Base-by-base conservation (phyloP, 2,888 invertebrate species). In the Priocnemis perturbator region DNA sequence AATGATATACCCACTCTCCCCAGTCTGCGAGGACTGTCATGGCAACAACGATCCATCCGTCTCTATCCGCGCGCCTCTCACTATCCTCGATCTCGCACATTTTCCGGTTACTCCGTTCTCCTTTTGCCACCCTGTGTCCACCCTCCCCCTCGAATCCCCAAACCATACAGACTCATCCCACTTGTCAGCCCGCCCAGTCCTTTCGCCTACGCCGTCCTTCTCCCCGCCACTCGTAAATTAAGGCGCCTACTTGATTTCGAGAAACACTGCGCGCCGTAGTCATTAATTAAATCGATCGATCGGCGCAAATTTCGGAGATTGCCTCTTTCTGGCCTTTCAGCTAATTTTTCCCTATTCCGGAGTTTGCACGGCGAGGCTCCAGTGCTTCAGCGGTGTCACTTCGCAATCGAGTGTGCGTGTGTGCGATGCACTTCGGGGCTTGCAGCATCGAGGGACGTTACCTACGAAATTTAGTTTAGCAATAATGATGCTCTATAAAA, bases 11-110 rank as follows among this genome's bases (percentile, higher is more conserved):
- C 64, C 70, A 47, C 56, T 71, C 67, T 72, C 72, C 71, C 73
- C 67, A 67, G 64, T 58, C 60, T 67, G 69, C 23, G 14, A 69
- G 60, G 69, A 81, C 76, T 78, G 80, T 81, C 78, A 79, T 79
- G 81, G 81, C 79, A 81, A 81, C 80, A 76, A 77, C 80, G 80
- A 81, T 81, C 77, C 78, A 78, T 78, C 56, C 70, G 74, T 69
- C 74, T 37, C 37, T 74, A 71, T 74, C 69, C 63, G 11, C 11
- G 65, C 64, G 56, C 48, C 64, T 71, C 68, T 69, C 48, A 56
- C 69, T 55, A 61, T 60, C 48, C 58, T 55, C 37, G 44, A 56
- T 72, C 66, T 72, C 61, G 57, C 61, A 58, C 66, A 67, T 67
- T 69, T 61, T 67, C 68, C 67, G 58, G 60, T 63, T 20, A 58